Conservation (phyloP, 37 sponge, comb jelly and placozoan genomes). For the Cliona cf. orientalis region DNA sequence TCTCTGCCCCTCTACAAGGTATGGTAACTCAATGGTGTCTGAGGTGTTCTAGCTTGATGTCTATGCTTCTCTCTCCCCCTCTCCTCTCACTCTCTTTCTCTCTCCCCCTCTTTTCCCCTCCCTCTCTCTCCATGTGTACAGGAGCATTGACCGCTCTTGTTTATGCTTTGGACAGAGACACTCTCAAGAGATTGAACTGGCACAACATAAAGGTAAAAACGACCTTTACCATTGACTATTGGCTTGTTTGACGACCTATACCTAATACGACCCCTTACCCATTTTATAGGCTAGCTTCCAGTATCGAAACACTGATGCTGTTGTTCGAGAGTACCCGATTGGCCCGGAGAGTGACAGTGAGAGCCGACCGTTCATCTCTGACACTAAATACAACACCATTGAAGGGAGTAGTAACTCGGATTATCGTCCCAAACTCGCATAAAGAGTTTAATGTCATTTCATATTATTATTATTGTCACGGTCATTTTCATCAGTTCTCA, state of each 20-base stretch:
- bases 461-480: no score
- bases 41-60: no score
- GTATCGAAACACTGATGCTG: slow-evolving; percentile 35
- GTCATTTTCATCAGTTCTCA: no score
- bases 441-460: no score
- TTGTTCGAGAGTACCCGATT: slow-evolving; percentile 23
- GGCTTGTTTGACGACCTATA: not conserved
- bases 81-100: not conserved
- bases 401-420: not conserved
- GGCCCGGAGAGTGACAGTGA: not conserved
- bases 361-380: slow-evolving; percentile 20
- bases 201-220: slow-evolving; percentile 47
- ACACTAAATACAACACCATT: not conserved
- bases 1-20: slow-evolving; percentile 71
- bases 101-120: not conserved
- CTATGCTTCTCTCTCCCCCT: not conserved
- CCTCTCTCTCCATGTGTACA: slow-evolving; percentile 5
- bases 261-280: not conserved
- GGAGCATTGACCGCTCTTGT: slow-evolving; percentile 66
- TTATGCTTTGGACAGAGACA: slow-evolving; percentile 73
- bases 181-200: slow-evolving; percentile 50
- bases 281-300: slow-evolving; percentile 29
- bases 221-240: not conserved
- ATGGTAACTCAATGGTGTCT: no score
- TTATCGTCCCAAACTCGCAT: no score